A percentile compares a stretch with the other conserved stretches of the same genome.
Conservation (phyloP, 2,797 vertebrate genomes). For the Myioborus miniatus region DNA sequence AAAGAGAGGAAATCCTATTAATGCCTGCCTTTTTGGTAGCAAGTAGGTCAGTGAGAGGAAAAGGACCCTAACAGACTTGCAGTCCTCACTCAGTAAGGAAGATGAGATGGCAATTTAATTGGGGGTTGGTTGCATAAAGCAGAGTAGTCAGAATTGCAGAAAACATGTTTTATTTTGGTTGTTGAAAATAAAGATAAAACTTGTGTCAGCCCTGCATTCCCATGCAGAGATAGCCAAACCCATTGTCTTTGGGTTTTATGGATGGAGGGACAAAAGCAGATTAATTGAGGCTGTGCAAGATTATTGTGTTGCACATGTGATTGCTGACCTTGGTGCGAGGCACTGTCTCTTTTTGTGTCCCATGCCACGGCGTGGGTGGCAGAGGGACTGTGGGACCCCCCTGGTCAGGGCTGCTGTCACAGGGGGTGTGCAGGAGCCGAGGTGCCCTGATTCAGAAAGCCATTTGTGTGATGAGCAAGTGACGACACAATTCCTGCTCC, state of each 20-base stretch:
- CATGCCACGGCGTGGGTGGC: background rate
- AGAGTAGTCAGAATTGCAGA: background rate
- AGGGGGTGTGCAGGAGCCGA: background rate
- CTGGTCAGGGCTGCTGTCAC: background rate
- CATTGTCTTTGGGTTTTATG: background rate
- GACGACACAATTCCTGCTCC: background rate
- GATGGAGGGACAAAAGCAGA: background rate
- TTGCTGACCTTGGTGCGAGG: background rate
- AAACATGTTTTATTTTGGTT: background rate
- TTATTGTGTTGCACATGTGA: background rate
- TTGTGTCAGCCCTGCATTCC: background rate
- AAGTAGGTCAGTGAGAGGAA: conserved; percentile 20
- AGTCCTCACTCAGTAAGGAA: background rate
- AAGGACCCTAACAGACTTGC: background rate
- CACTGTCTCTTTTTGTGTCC: background rate
- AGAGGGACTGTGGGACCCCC: background rate
- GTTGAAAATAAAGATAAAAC: background rate
- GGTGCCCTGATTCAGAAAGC: background rate
- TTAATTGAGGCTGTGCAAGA: background rate
- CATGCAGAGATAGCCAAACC: background rate
- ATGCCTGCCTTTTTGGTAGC: background rate
- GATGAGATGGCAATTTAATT: background rate
- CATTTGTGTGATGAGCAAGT: background rate
- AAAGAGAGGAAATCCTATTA: background rate
- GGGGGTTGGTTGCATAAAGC: background rate